Evolutionary conservation across 2,888 invertebrate species (phyloP).

Genomic region (Drosophila borealis): DNA sequence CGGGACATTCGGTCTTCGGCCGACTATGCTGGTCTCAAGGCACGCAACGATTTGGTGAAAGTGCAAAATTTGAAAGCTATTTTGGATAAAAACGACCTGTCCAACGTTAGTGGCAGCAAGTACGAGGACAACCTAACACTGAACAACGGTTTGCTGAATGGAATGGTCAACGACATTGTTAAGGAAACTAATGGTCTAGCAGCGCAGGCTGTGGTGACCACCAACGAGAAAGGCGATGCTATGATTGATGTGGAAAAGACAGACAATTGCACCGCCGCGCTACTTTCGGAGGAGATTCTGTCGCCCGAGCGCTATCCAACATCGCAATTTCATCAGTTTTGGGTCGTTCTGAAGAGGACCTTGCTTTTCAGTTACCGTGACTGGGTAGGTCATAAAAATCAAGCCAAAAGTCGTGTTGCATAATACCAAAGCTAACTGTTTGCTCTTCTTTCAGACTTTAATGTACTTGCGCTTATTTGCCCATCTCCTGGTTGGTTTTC

Average conservation of each 20-base stretch:
- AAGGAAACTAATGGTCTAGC: constrained; percentile 70
- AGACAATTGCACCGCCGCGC: constrained; percentile 89
- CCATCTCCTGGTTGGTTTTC: constrained; percentile 95
- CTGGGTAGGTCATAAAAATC: constrained; percentile 88
- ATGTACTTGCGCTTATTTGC: constrained; percentile 97
- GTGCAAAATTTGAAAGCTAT: constrained; percentile 85
- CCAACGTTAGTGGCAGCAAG: constrained; percentile 81
- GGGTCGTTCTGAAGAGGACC: constrained; percentile 94
- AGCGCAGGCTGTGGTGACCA: constrained; percentile 57
- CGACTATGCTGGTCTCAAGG: constrained; percentile 88
- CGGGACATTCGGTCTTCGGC: constrained; percentile 91
- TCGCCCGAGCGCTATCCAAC: constrained; percentile 92
- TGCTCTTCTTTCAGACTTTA: constrained; percentile 89
- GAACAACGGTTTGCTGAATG: constrained; percentile 85
- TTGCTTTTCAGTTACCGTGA: constrained; percentile 94
- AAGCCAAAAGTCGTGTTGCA: too few species aligned
- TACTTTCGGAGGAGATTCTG: constrained; percentile 88
- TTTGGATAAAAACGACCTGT: constrained; percentile 86
- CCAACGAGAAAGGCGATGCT: constrained; percentile 83
- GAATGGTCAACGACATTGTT: constrained; percentile 88
- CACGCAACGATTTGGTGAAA: constrained; percentile 86
- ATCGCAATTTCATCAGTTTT: constrained; percentile 93
- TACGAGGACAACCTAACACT: constrained; percentile 82
- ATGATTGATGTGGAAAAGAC: constrained; percentile 87
- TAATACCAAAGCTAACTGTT: background rate